phyloP scores from a whole-genome alignment of 64 coral and sea anemone species.

The Astreopora myriophthalma region DNA sequence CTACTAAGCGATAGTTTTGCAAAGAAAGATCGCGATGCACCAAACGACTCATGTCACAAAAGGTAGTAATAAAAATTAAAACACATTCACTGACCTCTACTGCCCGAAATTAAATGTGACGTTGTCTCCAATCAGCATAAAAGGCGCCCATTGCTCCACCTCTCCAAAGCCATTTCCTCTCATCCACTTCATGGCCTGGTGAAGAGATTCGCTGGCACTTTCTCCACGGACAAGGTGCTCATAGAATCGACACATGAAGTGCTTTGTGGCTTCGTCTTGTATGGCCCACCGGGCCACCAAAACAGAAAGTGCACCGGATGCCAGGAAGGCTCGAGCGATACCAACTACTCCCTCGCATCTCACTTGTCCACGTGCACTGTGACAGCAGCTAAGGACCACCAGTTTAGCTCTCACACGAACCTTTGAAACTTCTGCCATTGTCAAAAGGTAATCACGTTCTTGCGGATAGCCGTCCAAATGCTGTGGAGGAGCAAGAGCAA shows the following conservation, averaged over 20 bases:
- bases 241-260: constrained; percentile 7
- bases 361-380: constrained; percentile 10
- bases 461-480: neutral
- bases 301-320: constrained; percentile 4
- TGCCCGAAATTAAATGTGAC: constrained; percentile 1
- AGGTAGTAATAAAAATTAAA: too few relatives aligned
- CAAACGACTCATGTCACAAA: too few relatives aligned
- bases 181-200: constrained; percentile 3
- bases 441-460: constrained; percentile 14
- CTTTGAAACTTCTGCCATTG: constrained; percentile 7
- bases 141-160: neutral
- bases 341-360: neutral
- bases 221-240: neutral
- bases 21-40: too few relatives aligned
- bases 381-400: neutral
- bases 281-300: neutral
- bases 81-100: too few relatives aligned
- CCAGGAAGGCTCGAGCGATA: constrained; percentile 28
- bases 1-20: too few relatives aligned
- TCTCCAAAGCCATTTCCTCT: neutral
- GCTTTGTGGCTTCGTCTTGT: neutral
- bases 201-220: constrained; percentile 24
- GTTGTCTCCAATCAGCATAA: constrained; percentile 35
- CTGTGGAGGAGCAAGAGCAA: neutral
- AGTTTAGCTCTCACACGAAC: neutral